Conservation (phyloP, 2,113 vertebrate species). For the Engraulis encrasicolus region DNA sequence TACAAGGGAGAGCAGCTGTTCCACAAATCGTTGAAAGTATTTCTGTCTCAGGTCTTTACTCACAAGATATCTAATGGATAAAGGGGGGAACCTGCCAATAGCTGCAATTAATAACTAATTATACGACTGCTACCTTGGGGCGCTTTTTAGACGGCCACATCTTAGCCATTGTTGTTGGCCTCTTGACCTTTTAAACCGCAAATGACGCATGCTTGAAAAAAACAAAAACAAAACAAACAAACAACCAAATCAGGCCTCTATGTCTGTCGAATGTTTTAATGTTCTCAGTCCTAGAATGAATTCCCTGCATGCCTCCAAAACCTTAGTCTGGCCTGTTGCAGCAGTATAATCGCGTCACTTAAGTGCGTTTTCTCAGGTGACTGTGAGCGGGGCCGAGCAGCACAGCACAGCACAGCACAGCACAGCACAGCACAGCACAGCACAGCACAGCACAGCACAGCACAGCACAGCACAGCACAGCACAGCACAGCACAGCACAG, state of each 20-base stretch:
- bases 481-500: neutral
- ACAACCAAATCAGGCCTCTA: neutral
- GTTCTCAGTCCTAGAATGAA: neutral
- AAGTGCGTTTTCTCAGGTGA: neutral
- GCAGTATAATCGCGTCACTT: neutral
- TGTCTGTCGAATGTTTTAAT: conserved; percentile 1
- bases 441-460: neutral
- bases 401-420: too few relatives aligned
- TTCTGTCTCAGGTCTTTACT: conserved; percentile 51
- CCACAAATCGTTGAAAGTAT: conserved; percentile 58
- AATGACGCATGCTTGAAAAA: neutral
- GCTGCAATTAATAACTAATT: conserved; percentile 53
- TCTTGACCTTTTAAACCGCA: neutral
- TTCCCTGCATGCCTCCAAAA: neutral
- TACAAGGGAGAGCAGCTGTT: conserved; percentile 71
- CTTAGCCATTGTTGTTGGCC: neutral
- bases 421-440: neutral
- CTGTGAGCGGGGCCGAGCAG: too few relatives aligned
- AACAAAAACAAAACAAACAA: too few relatives aligned
- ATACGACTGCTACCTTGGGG: neutral
- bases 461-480: neutral
- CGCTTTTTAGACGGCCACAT: neutral
- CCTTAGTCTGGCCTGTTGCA: neutral
- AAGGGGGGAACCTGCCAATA: conserved; percentile 44
- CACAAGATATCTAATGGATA: conserved; percentile 52